These are phyloP conservation scores for Tyria jacobaeae DNA, from an alignment of 2,888 invertebrate species.

Conservation along the genomic window DNA sequence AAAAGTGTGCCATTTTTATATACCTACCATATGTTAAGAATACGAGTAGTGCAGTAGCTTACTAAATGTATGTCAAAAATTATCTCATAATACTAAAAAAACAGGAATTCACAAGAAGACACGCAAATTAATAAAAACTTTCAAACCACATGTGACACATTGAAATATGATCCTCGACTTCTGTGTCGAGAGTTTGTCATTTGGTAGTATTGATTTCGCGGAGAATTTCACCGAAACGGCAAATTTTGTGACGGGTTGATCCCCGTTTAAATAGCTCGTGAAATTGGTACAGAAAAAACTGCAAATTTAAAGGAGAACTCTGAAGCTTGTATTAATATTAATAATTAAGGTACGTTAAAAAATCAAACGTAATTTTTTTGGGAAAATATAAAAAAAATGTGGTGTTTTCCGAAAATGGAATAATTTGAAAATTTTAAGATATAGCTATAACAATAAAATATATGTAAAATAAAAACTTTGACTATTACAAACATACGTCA, in stretches of 20 bases:
- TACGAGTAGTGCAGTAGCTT: constrained; percentile 61
- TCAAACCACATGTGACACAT: constrained; percentile 68
- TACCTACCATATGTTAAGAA: constrained; percentile 31
- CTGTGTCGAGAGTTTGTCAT: constrained; percentile 59
- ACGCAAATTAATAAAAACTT: constrained; percentile 61
- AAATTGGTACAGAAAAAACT: constrained; percentile 64
- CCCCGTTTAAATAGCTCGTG: constrained; percentile 70
- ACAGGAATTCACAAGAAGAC: constrained; percentile 61
- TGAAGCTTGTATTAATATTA: not conserved
- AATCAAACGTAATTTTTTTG: no score
- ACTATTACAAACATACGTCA: no score
- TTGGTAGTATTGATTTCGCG: constrained; percentile 63
- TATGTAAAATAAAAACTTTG: no score
- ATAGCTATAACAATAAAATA: no score
- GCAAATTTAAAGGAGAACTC: constrained; percentile 23
- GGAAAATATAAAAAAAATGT: no score
- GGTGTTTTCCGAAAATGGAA: no score
- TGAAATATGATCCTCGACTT: constrained; percentile 72
- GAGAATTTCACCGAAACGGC: constrained; percentile 73
- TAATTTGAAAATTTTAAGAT: no score
- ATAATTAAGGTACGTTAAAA: no score
- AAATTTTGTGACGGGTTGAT: constrained; percentile 63
- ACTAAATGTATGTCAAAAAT: constrained; percentile 55
- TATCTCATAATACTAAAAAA: constrained; percentile 44
- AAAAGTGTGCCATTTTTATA: constrained; percentile 21